A percentile compares a stretch with the other conserved stretches of the same genome.
Evolutionary conservation across 2,113 vertebrate species (phyloP).

Genomic region (Illadopsis cleaveri): DNA sequence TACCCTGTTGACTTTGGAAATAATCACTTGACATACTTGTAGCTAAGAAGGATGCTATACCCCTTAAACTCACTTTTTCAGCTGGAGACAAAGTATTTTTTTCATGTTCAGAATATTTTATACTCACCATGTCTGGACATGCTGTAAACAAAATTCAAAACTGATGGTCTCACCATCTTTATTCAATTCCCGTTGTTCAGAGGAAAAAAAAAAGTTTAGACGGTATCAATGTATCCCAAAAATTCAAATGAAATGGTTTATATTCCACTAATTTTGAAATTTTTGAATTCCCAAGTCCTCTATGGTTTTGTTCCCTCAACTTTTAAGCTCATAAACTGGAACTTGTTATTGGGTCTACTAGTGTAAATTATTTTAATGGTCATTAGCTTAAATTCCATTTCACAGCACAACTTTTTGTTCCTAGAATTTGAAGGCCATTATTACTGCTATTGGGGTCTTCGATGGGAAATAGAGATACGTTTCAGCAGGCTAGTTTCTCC

Average conservation of each 20-base stretch:
- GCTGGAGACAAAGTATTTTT: neutral
- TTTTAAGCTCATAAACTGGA: neutral
- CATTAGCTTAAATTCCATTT: neutral
- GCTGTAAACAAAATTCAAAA: neutral
- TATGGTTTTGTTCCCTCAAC: neutral
- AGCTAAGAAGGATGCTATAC: neutral
- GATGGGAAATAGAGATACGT: neutral
- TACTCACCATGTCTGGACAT: neutral
- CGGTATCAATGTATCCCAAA: neutral
- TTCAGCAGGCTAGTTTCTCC: neutral
- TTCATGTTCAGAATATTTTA: neutral
- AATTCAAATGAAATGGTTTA: neutral
- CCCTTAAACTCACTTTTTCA: neutral
- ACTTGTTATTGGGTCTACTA: neutral
- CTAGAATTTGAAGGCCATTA: neutral
- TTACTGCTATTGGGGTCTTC: neutral
- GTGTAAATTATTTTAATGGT: neutral
- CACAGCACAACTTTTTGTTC: fast-evolving
- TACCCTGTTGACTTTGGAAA: neutral
- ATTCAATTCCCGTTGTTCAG: neutral
- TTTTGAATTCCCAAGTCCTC: neutral
- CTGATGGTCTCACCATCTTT: neutral
- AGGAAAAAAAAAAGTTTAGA: neutral
- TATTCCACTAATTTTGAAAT: neutral
- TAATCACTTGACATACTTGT: neutral